Evolutionary conservation across 2,113 vertebrate genomes (phyloP).

Genomic region (Phainopepla nitens): DNA sequence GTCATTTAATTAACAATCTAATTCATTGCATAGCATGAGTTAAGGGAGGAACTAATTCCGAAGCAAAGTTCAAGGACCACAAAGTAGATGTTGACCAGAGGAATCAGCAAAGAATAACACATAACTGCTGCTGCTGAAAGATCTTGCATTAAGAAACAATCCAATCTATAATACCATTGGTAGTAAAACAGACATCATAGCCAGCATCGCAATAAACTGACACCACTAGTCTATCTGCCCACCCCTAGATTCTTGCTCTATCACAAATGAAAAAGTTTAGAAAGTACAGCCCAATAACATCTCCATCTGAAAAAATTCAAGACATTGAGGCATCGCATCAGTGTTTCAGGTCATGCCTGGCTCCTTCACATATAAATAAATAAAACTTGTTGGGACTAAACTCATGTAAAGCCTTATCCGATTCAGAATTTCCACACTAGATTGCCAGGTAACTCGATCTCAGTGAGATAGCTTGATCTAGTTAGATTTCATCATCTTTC

Average conservation of each 20-base stretch:
- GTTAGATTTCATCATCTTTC: background rate
- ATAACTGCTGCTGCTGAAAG: background rate
- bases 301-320: background rate
- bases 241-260: background rate
- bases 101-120: background rate
- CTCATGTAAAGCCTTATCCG: rapidly evolving
- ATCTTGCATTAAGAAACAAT: background rate
- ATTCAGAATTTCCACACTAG: background rate
- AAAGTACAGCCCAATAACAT: background rate
- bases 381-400: background rate
- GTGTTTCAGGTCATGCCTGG: background rate
- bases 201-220: background rate
- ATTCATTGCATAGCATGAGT: background rate
- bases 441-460: background rate
- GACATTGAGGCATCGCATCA: background rate
- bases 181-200: background rate
- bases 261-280: background rate
- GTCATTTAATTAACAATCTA: background rate
- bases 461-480: background rate
- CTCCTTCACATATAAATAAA: background rate
- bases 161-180: background rate
- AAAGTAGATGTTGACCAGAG: background rate
- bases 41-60: background rate
- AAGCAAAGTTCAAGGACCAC: background rate
- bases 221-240: background rate